A percentile compares a stretch with the other conserved stretches of the same genome.
These are phyloP conservation scores for Erithacus rubecula DNA, from an alignment of 2,797 vertebrate genomes.

Conservation along the genomic window DNA sequence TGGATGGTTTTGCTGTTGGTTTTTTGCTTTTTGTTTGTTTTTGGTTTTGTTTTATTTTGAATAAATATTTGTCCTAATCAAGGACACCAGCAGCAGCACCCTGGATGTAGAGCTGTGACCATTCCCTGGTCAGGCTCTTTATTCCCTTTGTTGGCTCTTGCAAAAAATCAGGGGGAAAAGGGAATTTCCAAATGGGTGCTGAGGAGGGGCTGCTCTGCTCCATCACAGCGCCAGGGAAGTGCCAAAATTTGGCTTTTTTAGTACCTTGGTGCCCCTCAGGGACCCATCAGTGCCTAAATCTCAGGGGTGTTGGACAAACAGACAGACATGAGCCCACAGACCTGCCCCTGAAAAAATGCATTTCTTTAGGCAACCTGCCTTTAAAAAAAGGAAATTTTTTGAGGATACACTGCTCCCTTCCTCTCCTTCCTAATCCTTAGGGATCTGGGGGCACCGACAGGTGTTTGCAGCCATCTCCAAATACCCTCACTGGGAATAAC, in stretches of 20 bases:
- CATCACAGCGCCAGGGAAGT: fast-evolving
- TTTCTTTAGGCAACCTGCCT: not conserved
- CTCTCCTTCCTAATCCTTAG: fast-evolving
- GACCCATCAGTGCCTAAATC: not conserved
- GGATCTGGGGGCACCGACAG: fast-evolving
- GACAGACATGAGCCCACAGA: not conserved
- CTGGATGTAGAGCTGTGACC: not conserved
- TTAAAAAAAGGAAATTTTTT: not conserved
- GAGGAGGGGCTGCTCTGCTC: not conserved
- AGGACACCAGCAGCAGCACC: not conserved
- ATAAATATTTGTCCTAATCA: not conserved
- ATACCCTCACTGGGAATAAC: not conserved
- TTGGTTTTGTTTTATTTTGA: not conserved
- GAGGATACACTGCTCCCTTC: not conserved
- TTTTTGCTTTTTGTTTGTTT: not conserved
- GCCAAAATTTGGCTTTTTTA: not conserved
- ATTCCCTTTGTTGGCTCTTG: not conserved
- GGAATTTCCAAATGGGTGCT: not conserved
- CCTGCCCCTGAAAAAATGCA: not conserved
- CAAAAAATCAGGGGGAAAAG: not conserved
- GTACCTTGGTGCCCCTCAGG: not conserved
- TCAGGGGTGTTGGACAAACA: not conserved
- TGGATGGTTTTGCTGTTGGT: not conserved
- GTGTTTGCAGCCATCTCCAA: not conserved
- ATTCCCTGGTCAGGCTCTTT: not conserved